Conservation (phyloP, 1,140 invertebrate species). For the Conus betulinus region DNA sequence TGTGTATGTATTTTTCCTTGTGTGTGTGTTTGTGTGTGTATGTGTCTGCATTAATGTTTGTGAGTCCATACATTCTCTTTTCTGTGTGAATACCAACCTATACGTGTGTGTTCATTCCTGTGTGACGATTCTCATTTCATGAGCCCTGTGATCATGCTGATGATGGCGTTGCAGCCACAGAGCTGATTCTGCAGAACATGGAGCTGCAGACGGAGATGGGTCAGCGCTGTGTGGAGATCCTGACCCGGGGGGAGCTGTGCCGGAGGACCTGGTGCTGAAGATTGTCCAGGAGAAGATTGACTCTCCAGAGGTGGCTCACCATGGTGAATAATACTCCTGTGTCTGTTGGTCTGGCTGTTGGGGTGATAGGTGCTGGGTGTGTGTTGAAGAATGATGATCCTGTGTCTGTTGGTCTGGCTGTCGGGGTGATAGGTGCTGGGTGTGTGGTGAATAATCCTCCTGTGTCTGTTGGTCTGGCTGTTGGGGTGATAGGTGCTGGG, state of each 20-base stretch:
- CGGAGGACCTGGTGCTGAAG: slow-evolving; percentile 72
- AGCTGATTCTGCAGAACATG: slow-evolving; percentile 70
- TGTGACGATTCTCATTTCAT: too few species aligned
- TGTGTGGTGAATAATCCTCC: too few species aligned
- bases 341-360: not conserved
- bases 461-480: too few species aligned
- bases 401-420: too few species aligned
- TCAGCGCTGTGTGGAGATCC: slow-evolving; percentile 68
- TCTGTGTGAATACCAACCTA: too few species aligned
- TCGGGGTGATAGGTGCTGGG: too few species aligned
- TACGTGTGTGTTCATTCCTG: too few species aligned
- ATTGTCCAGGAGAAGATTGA: slow-evolving; percentile 75
- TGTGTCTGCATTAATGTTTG: not conserved
- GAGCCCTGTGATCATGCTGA: too few species aligned
- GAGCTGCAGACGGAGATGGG: slow-evolving; percentile 71
- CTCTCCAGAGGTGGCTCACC: slow-evolving; percentile 75
- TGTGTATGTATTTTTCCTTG: too few species aligned
- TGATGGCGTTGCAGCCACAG: slow-evolving; percentile 68
- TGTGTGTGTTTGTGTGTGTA: not conserved
- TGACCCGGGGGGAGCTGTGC: slow-evolving; percentile 72
- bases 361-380: not conserved
- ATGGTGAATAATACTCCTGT: slow-evolving; percentile 62
- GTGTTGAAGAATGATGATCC: not conserved
- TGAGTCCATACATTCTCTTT: not conserved
- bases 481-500: too few species aligned